phyloP scores from a whole-genome alignment of 2,113 vertebrate species.

The Aspiorhynchus laticeps region DNA sequence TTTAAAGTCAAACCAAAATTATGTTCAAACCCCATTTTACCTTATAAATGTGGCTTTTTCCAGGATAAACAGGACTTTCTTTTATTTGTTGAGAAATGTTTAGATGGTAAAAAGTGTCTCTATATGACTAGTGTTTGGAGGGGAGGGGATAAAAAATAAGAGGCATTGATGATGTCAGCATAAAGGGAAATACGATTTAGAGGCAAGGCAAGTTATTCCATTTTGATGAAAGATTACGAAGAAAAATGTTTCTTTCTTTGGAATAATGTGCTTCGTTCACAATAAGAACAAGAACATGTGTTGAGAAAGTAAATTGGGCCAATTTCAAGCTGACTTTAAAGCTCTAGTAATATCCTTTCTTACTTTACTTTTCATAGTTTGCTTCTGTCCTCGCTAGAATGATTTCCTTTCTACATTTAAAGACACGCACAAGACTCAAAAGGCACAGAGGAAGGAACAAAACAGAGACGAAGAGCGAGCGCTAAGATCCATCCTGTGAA shows the following conservation, averaged over 20 bases:
- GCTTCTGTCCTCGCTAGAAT: background rate
- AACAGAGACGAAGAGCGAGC: background rate
- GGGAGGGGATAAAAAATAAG: background rate
- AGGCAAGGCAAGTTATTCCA: background rate
- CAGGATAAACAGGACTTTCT: background rate
- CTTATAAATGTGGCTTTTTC: background rate
- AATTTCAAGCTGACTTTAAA: slow-evolving; percentile 13
- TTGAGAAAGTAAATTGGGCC: background rate
- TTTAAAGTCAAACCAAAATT: background rate
- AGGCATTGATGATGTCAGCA: background rate
- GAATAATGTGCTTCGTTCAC: background rate
- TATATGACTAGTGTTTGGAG: background rate
- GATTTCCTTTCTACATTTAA: background rate
- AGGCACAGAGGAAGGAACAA: slow-evolving; percentile 11
- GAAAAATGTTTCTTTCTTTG: background rate
- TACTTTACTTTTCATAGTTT: background rate
- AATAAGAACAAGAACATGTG: background rate
- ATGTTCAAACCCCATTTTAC: background rate
- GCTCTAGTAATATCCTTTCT: background rate
- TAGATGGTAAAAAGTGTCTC: background rate
- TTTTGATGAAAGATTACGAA: background rate
- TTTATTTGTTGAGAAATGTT: background rate
- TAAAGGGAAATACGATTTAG: background rate
- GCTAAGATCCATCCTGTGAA: background rate
- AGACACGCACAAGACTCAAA: background rate